Percentiles rank a stretch among this genome's conserved stretches.
Conservation (phyloP, 2,888 invertebrate species). For the Torymus tubicola region DNA sequence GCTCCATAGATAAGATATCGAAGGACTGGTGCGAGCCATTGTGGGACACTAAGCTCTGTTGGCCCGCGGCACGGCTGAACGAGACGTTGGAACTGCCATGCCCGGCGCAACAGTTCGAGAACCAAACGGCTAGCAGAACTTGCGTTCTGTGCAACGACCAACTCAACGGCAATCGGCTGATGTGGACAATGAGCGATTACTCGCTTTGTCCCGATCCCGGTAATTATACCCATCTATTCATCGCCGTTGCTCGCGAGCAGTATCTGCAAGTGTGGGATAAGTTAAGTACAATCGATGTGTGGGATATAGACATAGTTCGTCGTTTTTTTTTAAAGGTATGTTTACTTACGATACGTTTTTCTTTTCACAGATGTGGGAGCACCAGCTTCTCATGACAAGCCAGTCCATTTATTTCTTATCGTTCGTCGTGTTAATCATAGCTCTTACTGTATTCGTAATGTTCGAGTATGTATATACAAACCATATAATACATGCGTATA, state of each 20-base stretch:
- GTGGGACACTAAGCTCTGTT: slow-evolving; percentile 38
- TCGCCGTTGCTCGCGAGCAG: neutral
- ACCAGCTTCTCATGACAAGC: slow-evolving; percentile 2
- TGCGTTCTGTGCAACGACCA: slow-evolving; percentile 22
- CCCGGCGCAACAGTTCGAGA: slow-evolving; percentile 15
- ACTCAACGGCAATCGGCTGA: neutral
- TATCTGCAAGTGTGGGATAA: neutral
- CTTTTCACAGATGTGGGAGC: slow-evolving; percentile 31
- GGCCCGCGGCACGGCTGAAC: slow-evolving; percentile 9
- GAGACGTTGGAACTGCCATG: slow-evolving; percentile 24
- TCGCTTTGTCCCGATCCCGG: slow-evolving; percentile 17
- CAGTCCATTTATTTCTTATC: slow-evolving; percentile 28
- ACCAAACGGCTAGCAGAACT: slow-evolving; percentile 40
- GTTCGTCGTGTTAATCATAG: slow-evolving; percentile 2
- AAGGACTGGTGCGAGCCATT: slow-evolving; percentile 16
- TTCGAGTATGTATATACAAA: slow-evolving; percentile 9
- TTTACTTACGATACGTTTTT: neutral
- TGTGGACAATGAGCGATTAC: slow-evolving; percentile 32
- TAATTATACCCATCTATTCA: slow-evolving; percentile 2
- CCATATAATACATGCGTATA: neutral
- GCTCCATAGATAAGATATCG: slow-evolving; percentile 6
- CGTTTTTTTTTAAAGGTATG: no score
- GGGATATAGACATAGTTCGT: neutral
- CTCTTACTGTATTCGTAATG: slow-evolving; percentile 21
- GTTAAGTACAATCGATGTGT: slow-evolving; percentile 10